Percentiles rank a stretch among this genome's conserved stretches.
These are phyloP conservation scores for Ceratosolen solmsi DNA, from an alignment of 1,140 invertebrate genomes.

Conservation along the genomic window DNA sequence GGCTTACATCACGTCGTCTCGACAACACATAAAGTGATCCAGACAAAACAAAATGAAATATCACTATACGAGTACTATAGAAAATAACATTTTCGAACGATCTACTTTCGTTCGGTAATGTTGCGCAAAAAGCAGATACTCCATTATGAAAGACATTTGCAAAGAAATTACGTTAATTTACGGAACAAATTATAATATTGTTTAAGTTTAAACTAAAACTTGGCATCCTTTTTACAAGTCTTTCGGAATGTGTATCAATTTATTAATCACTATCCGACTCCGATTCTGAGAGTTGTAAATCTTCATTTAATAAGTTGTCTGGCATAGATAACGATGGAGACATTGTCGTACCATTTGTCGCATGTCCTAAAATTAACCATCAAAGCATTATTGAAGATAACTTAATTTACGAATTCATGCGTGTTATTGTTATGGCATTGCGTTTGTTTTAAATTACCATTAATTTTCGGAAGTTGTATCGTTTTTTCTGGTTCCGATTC, in stretches of 20 bases:
- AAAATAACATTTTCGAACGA: conserved; percentile 44
- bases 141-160: conserved; percentile 49
- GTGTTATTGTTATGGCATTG: neutral
- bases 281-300: conserved; percentile 85
- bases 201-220: conserved; percentile 48
- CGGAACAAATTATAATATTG: conserved; percentile 40
- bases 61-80: conserved; percentile 51
- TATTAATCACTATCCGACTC: conserved; percentile 76
- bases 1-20: conserved; percentile 45
- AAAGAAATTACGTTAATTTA: conserved; percentile 49
- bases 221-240: conserved; percentile 49
- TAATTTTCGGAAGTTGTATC: conserved; percentile 53
- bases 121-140: conserved; percentile 43
- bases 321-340: conserved; percentile 72
- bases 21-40: conserved; percentile 43
- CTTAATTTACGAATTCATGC: neutral
- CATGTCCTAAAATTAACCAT: conserved; percentile 62
- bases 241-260: conserved; percentile 52
- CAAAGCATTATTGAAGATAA: neutral
- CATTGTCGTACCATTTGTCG: conserved; percentile 62
- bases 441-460: conserved; percentile 55
- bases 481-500: conserved; percentile 65
- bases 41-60: conserved; percentile 50
- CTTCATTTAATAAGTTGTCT: conserved; percentile 79
- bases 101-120: conserved; percentile 32